Conservation (phyloP, 1,140 invertebrate species). For the Ptiloglossa arizonensis region DNA sequence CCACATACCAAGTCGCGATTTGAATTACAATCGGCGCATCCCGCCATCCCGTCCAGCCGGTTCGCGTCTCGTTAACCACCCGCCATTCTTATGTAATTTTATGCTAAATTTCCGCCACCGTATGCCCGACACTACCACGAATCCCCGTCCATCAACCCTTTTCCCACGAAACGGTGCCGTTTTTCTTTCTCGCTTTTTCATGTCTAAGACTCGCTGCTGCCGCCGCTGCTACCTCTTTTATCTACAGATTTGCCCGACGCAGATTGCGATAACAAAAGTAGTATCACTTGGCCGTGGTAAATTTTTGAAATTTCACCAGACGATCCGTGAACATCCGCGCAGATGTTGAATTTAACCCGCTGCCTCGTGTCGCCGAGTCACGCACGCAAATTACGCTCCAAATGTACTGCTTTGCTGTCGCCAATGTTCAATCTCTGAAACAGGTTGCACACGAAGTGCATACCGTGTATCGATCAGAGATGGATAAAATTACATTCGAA, state of each 20-base stretch:
- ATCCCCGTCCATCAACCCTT: slow-evolving; percentile 23
- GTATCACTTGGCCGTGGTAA: background rate
- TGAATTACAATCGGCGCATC: slow-evolving; percentile 65
- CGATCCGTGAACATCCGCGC: too few species aligned
- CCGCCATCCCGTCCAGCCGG: slow-evolving; percentile 43
- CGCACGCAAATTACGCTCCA: too few species aligned
- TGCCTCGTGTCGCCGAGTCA: too few species aligned
- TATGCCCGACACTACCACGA: background rate
- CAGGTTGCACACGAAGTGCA: too few species aligned
- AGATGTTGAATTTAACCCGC: too few species aligned
- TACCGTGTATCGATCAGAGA: too few species aligned
- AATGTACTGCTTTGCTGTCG: too few species aligned
- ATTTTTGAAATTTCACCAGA: too few species aligned
- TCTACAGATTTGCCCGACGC: background rate
- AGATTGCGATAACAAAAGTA: background rate
- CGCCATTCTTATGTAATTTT: slow-evolving; percentile 77
- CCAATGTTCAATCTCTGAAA: too few species aligned
- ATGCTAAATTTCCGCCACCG: slow-evolving; percentile 65
- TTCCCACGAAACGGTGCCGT: background rate
- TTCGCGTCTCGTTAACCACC: slow-evolving; percentile 67
- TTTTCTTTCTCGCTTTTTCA: background rate
- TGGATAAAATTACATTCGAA: too few species aligned
- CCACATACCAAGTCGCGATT: slow-evolving; percentile 57
- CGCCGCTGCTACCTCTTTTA: slow-evolving; percentile 9
- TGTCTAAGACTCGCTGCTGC: slow-evolving; percentile 2